Conservation (phyloP, 2,888 invertebrate genomes). For the Luperina nickerlii region DNA sequence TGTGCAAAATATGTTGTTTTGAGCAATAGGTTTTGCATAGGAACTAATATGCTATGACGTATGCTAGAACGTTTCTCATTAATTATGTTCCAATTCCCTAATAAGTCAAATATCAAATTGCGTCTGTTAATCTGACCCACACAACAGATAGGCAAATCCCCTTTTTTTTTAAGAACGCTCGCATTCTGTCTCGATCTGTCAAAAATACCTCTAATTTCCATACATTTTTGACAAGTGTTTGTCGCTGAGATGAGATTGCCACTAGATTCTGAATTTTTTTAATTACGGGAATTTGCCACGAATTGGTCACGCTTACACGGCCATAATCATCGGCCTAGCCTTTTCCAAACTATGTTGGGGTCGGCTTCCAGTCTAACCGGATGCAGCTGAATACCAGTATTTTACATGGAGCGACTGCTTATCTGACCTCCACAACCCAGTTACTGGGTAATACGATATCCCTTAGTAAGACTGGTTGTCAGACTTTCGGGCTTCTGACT, state of each 20-base stretch:
- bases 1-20: background rate
- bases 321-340: too few species aligned
- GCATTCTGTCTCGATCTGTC: background rate
- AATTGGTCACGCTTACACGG: too few species aligned
- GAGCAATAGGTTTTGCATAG: too few species aligned
- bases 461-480: too few species aligned
- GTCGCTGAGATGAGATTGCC: background rate
- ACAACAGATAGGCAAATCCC: too few species aligned
- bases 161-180: background rate
- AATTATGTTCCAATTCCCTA: background rate
- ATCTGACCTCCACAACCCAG: too few species aligned
- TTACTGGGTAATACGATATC: too few species aligned
- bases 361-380: too few species aligned
- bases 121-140: background rate
- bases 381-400: too few species aligned
- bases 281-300: background rate
- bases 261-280: background rate
- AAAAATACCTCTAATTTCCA: background rate
- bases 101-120: constrained; percentile 34
- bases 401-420: too few species aligned
- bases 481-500: too few species aligned
- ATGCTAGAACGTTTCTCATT: constrained; percentile 8
- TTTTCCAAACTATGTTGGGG: too few species aligned
- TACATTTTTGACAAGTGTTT: background rate
- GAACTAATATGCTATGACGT: background rate